Evolutionary conservation across 2,113 vertebrate species (phyloP), one percentile per base, ranked within the genome.

Genomic region (Hippocampus guttulatus): DNA sequence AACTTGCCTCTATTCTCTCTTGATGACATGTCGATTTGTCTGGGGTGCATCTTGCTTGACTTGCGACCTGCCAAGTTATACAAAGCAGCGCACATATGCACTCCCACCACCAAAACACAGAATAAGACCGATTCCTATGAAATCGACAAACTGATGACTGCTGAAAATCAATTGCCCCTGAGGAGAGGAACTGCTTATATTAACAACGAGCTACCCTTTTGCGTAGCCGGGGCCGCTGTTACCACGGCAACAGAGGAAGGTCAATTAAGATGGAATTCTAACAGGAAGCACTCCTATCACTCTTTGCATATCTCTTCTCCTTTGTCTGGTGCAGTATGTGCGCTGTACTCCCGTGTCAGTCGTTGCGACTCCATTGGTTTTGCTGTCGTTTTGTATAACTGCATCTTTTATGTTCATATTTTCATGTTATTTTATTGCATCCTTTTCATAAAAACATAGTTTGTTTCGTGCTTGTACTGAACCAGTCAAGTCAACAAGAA

Each of bases 261-360:
- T 87, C 85, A 88, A 67, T 81, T 85, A 78, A 64, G 79, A 80
- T 82, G 87, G 85, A 88, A 87, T 87, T 85, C 75, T 78, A 85
- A 83, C 85, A 88, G 89, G 88, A 89, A 88, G 67, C 69, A 1
- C 61, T 85, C 45, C 64, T 64, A 62, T 77, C 79, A 45, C 77
- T 80, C 65, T 43, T 64, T 0, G 6, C 70, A 38, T 64, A 77
- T 81, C 65, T 79, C 71, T 70, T 77, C 70, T 61, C 58, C 58
- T 33, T 61, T 61, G 30, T 27, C 23, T 51, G 62, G 18, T 45
- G 12, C 2, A 25, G 21, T 73, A 45, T 61, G 71, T 38, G 33
- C 5, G 33, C 33, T 86, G 70, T 77, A 40, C 40, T 67, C 73
- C 68, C 30, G 65, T 82, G 69, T 78, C 47, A 54, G 78, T 30